Evolutionary conservation across 2,113 vertebrate genomes (phyloP), one percentile per base, ranked within the genome.

Genomic region (Vulpes lagopus): DNA sequence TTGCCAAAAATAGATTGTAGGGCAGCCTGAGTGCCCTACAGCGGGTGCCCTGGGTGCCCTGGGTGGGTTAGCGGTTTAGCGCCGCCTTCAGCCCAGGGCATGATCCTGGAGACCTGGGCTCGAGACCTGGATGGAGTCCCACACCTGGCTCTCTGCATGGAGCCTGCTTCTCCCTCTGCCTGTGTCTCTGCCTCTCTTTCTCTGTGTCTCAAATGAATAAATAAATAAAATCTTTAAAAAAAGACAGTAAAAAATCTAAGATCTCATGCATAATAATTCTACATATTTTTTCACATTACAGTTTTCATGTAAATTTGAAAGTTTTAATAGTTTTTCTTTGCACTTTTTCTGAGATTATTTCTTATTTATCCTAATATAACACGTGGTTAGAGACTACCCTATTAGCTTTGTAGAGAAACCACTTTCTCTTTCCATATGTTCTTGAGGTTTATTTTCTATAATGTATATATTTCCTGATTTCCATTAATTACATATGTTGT

Each of bases 241-340:
- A 9, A 74, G 27, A 64, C 11, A 38, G 1, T 49, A 55, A 81
- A 65, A 25, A 94, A 57, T 8, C 12, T 8, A 32, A 93, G 49
- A 79, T 20, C 23, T 86, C 10, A 35, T 11, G 6, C 23, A 78
- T 5, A 78, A 85, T 27, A 81, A 78, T 82, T 60, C 12, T 55
- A 19, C 65, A n/a, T 79, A 73, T 84, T 51, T 53, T 83, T 92
- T 92, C 67, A 55, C 11, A 84, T 49, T 80, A 57, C 23, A 69
- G 2, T 95, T 91, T 86, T 74, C n/a, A 59, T 43, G 35, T 69
- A 74, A 85, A 81, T 94, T 88, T 96, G 8, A 67, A 76, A 57
- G n/a, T 87, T 92, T 80, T 89, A 59, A 51, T 27, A 84, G 9
- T 19, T 90, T 96, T 97, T 59, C 27, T 69, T 81, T 89, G 32